These are phyloP conservation scores for Laothoe populi DNA, from an alignment of 2,888 invertebrate species.

Conservation along the genomic window DNA sequence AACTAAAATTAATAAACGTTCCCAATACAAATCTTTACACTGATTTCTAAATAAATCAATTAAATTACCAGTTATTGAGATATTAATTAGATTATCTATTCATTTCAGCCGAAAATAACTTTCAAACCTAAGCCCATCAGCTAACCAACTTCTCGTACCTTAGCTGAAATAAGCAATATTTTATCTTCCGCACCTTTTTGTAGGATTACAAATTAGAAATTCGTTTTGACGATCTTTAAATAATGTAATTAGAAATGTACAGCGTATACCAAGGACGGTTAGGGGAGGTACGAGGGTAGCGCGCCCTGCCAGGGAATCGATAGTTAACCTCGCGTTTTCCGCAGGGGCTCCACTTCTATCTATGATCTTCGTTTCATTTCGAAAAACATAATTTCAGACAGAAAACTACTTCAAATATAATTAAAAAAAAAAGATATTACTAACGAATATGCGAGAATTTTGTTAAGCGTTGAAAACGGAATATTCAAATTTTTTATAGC, in stretches of 20 bases:
- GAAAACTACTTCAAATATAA: too few species aligned
- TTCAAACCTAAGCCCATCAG: too few species aligned
- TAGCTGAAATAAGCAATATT: too few species aligned
- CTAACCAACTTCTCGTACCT: too few species aligned
- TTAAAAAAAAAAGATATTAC: not conserved
- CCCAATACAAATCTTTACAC: not conserved
- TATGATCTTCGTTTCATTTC: slow-evolving; percentile 9
- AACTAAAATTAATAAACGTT: not conserved
- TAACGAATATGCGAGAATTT: too few species aligned
- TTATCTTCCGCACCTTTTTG: not conserved
- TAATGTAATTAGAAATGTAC: slow-evolving; percentile 7
- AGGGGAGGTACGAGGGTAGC: slow-evolving; percentile 16
- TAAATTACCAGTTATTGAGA: not conserved
- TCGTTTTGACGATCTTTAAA: not conserved
- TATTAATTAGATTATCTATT: too few species aligned
- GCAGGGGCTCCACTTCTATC: slow-evolving; percentile 1
- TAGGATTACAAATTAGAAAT: not conserved
- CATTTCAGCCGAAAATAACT: too few species aligned
- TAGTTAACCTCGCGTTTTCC: slow-evolving; percentile 10
- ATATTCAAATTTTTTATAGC: too few species aligned
- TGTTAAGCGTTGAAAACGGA: too few species aligned
- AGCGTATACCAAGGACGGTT: not conserved
- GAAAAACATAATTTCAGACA: not conserved
- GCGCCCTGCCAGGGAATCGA: slow-evolving; percentile 14
- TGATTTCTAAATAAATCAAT: not conserved